These are phyloP conservation scores for Prionace glauca DNA, from an alignment of 2,797 vertebrate genomes.

Conservation along the genomic window DNA sequence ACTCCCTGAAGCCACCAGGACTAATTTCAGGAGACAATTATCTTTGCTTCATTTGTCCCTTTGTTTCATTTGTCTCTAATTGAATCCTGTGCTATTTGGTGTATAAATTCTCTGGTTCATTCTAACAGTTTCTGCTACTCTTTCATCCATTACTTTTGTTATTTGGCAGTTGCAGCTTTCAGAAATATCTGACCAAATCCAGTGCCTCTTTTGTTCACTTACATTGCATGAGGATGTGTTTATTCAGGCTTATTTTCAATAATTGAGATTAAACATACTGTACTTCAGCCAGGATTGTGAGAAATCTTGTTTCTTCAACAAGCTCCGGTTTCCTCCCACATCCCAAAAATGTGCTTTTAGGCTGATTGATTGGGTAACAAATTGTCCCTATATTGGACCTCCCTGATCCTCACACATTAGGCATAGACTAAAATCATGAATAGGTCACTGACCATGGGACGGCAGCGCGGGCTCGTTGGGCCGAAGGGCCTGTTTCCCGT, in stretches of 20 bases:
- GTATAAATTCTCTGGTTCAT: neutral
- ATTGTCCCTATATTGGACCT: no score
- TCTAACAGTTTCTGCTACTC: neutral
- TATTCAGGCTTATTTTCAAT: neutral
- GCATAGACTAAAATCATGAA: no score
- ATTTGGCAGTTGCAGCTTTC: neutral
- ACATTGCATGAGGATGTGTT: neutral
- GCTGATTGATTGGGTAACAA: no score
- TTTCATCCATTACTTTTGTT: neutral
- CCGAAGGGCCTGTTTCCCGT: no score
- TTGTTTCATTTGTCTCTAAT: neutral
- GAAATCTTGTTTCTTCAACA: neutral
- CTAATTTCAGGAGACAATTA: neutral
- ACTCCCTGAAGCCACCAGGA: neutral
- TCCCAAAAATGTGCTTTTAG: no score
- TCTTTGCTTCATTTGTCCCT: neutral
- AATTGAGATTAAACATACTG: neutral
- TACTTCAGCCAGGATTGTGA: neutral
- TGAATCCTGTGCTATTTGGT: neutral
- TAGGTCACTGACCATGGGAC: no score
- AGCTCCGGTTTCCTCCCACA: no score
- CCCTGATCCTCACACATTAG: no score
- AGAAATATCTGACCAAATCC: neutral
- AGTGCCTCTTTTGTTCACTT: neutral
- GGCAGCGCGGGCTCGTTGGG: no score